phyloP scores from a whole-genome alignment of 2,888 invertebrate genomes.

The Digitonthophagus gazella region DNA sequence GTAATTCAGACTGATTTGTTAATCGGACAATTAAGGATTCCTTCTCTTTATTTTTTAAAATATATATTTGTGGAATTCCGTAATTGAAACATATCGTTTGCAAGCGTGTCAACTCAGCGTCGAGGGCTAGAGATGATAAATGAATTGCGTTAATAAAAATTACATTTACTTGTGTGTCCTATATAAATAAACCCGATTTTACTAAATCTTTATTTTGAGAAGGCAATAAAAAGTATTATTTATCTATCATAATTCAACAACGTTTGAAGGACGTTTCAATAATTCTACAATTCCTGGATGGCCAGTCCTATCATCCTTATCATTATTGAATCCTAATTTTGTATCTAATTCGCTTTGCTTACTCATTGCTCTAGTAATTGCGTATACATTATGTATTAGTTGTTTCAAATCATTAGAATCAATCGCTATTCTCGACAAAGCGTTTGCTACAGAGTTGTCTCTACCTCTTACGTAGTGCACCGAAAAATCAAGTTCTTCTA shows the following conservation, averaged over 20 bases:
- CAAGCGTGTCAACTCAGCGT: slow-evolving; percentile 19
- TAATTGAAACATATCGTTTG: slow-evolving; percentile 11
- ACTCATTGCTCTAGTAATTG: too few species aligned
- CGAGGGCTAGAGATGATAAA: slow-evolving; percentile 19
- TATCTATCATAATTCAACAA: slow-evolving; percentile 7
- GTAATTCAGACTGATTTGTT: neutral
- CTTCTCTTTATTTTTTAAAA: slow-evolving; percentile 22
- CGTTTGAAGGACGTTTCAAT: too few species aligned
- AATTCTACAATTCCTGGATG: slow-evolving; percentile 14
- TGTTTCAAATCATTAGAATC: too few species aligned
- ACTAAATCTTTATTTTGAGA: neutral
- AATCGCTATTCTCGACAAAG: too few species aligned
- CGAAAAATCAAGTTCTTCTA: too few species aligned
- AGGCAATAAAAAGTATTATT: neutral
- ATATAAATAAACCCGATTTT: slow-evolving; percentile 17
- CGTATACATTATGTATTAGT: too few species aligned
- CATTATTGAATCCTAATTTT: too few species aligned
- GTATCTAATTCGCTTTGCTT: too few species aligned
- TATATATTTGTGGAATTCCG: slow-evolving; percentile 24
- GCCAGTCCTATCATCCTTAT: neutral
- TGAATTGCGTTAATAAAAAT: slow-evolving; percentile 17
- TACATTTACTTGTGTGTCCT: slow-evolving; percentile 7
- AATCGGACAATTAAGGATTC: slow-evolving; percentile 9
- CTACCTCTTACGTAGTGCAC: too few species aligned
- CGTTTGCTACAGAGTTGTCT: too few species aligned